A percentile compares a stretch with the other conserved stretches of the same genome.
Evolutionary conservation across 2,113 vertebrate genomes (phyloP).

Genomic region (Dipodomys spectabilis): DNA sequence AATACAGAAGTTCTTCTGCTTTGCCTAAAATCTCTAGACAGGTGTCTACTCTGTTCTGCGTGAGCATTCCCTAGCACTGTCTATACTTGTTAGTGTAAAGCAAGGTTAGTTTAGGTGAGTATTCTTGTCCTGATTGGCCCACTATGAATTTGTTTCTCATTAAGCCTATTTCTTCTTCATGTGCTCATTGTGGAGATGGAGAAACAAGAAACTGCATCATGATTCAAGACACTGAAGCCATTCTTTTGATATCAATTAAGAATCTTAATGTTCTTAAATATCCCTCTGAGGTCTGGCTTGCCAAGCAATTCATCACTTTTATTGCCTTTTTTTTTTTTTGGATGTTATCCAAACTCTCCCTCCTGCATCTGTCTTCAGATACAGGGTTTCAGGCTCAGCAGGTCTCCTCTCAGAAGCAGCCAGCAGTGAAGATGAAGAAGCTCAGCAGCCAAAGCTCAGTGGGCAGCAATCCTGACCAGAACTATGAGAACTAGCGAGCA

Average conservation of each 20-base stretch:
- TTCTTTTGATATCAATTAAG: slow-evolving; percentile 61
- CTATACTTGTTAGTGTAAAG: slow-evolving; percentile 21
- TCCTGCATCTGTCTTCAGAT: slow-evolving; percentile 55
- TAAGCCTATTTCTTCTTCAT: not conserved
- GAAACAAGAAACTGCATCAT: not conserved
- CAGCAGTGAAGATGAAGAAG: not conserved
- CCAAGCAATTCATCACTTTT: slow-evolving; percentile 54
- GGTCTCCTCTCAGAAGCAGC: not conserved
- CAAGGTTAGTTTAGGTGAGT: not conserved
- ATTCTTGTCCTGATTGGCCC: not conserved
- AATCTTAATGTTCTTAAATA: slow-evolving; percentile 39
- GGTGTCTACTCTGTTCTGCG: not conserved
- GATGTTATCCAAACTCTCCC: slow-evolving; percentile 35
- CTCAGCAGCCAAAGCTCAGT: not conserved
- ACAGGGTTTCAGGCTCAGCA: slow-evolving; percentile 27
- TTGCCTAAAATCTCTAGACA: not conserved
- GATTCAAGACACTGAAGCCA: slow-evolving; percentile 7
- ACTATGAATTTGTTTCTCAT: not conserved
- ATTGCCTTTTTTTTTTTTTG: slow-evolving; percentile 63
- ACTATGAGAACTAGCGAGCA: not conserved
- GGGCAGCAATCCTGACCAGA: not conserved
- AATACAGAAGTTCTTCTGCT: not conserved
- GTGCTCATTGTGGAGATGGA: not conserved
- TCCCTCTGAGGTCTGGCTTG: slow-evolving; percentile 59
- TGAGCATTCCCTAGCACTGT: not conserved